These are phyloP conservation scores for Harpalus rufipes DNA, from an alignment of 2,888 invertebrate genomes.

Conservation along the genomic window DNA sequence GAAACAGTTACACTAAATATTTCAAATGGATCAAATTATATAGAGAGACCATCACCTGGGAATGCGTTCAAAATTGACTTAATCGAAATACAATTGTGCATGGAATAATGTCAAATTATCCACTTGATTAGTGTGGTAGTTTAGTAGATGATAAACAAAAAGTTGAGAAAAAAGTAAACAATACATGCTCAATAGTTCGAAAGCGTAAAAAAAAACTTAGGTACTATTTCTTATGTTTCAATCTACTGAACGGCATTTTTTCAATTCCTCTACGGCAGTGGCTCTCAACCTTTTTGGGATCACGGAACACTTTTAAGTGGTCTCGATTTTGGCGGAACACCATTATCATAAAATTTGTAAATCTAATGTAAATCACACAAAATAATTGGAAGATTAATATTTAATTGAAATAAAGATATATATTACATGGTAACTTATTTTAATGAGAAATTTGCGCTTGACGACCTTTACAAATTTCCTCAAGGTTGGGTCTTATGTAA, in stretches of 20 bases:
- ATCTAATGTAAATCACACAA: too few relatives aligned
- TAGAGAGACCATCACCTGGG: neutral
- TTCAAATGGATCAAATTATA: neutral
- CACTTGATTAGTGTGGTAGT: neutral
- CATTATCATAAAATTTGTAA: too few relatives aligned
- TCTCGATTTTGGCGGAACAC: too few relatives aligned
- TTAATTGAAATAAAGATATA: too few relatives aligned
- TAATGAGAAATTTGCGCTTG: too few relatives aligned
- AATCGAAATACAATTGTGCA: neutral
- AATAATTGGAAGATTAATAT: too few relatives aligned
- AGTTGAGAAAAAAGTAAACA: neutral
- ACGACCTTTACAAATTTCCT: too few relatives aligned
- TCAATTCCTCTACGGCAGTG: slow-evolving; percentile 1
- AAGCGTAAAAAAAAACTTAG: neutral
- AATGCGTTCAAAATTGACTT: neutral
- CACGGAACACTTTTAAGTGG: too few relatives aligned
- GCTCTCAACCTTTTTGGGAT: too few relatives aligned
- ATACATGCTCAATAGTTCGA: neutral
- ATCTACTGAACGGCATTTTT: neutral
- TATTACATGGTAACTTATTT: too few relatives aligned
- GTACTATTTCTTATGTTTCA: neutral
- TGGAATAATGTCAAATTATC: neutral
- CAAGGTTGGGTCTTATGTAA: too few relatives aligned
- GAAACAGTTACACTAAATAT: slow-evolving; percentile 1
- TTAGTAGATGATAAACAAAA: neutral